Percentiles rank a stretch among this genome's conserved stretches.
Conservation (phyloP, 2,888 invertebrate species). For the Scelioninae gen. 2 region DNA sequence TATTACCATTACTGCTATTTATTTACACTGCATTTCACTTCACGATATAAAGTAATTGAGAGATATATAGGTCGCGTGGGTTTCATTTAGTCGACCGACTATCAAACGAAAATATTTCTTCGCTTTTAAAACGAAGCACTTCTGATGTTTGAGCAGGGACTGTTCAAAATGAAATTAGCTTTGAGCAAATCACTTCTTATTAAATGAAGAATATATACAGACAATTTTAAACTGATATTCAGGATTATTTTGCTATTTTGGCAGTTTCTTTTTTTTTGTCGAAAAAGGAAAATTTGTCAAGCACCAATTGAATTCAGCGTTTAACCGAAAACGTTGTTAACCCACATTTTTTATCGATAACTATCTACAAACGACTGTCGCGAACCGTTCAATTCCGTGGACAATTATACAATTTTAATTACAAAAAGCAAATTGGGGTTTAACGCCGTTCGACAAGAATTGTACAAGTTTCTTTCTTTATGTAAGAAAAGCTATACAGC, state of each 20-base stretch:
- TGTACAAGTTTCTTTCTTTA: constrained; percentile 60
- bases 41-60: constrained; percentile 37
- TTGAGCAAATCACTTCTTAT: constrained; percentile 41
- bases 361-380: constrained; percentile 11
- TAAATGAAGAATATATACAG: too few relatives aligned
- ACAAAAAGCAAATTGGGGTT: background rate
- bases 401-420: constrained; percentile 24
- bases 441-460: too few relatives aligned
- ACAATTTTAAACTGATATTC: too few relatives aligned
- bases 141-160: constrained; percentile 26
- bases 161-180: constrained; percentile 30
- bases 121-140: constrained; percentile 28
- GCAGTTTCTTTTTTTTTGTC: constrained; percentile 14
- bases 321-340: background rate
- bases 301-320: constrained; percentile 8
- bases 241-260: constrained; percentile 17
- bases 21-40: constrained; percentile 48
- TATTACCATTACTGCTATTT: constrained; percentile 43
- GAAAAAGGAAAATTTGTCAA: too few relatives aligned
- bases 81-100: constrained; percentile 12
- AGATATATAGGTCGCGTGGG: constrained; percentile 37
- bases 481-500: constrained; percentile 53
- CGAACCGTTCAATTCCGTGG: constrained; percentile 44
- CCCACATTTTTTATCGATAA: constrained; percentile 19
- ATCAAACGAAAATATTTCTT: constrained; percentile 20